Evolutionary conservation across 2,797 vertebrate species (phyloP), one percentile per base, ranked within the genome.

Genomic region (Pseudomugil tenellus): DNA sequence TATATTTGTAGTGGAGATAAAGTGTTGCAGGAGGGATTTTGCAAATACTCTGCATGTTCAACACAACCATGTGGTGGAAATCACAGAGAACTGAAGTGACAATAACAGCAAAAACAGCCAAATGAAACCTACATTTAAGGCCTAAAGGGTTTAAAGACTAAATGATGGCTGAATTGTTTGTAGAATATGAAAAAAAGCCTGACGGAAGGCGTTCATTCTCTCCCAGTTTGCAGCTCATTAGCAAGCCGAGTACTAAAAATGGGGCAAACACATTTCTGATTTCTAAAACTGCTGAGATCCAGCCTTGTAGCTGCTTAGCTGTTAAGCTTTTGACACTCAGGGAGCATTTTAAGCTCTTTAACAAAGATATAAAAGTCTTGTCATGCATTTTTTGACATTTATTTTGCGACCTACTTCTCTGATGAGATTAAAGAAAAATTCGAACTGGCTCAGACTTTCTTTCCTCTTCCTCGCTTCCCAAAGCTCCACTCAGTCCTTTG

Each of bases 401-500:
- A 59, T 70, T 72, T 76, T 71, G 67, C 59, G 64, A 77, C 85
- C 79, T 35, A 32, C 56, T 81, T 67, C 76, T 73, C 59, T 75
- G 75, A 73, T 59, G 72, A 73, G 80, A 84, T 82, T 84, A 70
- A 82, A 79, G 70, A 39, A 53, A 74, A 69, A 3, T 64, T 76
- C 53, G 67, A 62, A 61, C 2, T 13, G 70, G 57, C 62, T 14
- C 61, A 46, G 37, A 28, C 51, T 73, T 65, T 54, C 65, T 23
- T 37, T 11, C 23, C 25, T 49, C 67, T 58, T 58, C 58, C 65
- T 68, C 52, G 56, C 60, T 76, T 80, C 66, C 71, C 58, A 70
- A 71, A 69, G 70, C 74, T 79, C 52, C 63, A 77, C 31, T 78
- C 75, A 74, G 71, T 57, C 70, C 79, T 79, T 74, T 85, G 80